Evolutionary conservation across 1,140 invertebrate species (phyloP), one percentile per base, ranked within the genome.

Genomic region (Polypedilum vanderplanki): DNA sequence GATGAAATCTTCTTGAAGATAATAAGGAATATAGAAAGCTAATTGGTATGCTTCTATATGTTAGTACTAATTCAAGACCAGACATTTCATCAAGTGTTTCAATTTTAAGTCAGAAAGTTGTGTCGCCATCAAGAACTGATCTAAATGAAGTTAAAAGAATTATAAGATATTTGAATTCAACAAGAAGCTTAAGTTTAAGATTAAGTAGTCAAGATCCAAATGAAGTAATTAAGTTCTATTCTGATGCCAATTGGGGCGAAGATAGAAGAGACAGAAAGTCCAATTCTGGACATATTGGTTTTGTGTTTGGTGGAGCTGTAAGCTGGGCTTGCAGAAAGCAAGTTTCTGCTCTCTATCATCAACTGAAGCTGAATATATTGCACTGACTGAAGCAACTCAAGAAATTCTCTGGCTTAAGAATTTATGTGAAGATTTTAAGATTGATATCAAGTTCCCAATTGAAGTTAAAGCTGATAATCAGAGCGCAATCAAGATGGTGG

Each of bases 81-180:
- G 84, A 86, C 78, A 81, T 85, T 33, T 73, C 79, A 8, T 84
- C 77, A 75, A 78, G 82, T 7, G 83, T 86, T 0, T 80, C 75
- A 75, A 33, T 76, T 20, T 73, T 80, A 8, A 79, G 77, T 22
- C 78, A 79, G 75, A 80, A 78, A 74, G 76, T 78, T 8, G 77
- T 77, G 10, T 76, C 77, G 57, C 80, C 75, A 12, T 75, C 67
- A 10, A 24, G 74, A 73, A n/a, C 70, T 3, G 80, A 85, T 77
- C 81, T 80, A 80, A 74, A 12, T 46, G 78, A 77, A 57, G 80
- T 79, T 3, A 81, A 84, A 76, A 76, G 78, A 65, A 80, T 85
- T 3, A 75, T 84, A 5, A 65, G 79, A 24, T 85, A 85, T 76
- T 64, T 84, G 8, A 79, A 80, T 73, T 80, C 78, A 41, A 82